These are phyloP conservation scores for Sinohyriopsis cumingii DNA, from an alignment of 2,888 invertebrate genomes.

Conservation along the genomic window DNA sequence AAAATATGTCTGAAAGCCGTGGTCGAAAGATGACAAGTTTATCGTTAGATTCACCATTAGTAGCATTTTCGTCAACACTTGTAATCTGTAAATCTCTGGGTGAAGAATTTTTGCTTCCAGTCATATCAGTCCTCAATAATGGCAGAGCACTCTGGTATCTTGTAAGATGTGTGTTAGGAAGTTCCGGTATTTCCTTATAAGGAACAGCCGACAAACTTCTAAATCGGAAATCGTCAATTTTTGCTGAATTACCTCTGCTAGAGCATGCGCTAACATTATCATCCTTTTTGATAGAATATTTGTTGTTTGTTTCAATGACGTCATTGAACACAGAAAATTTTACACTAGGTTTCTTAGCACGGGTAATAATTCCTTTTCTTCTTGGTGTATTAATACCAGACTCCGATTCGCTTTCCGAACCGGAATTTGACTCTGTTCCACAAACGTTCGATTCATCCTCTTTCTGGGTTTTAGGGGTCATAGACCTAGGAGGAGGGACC, in stretches of 20 bases:
- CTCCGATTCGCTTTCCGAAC: conserved; percentile 7
- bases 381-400: conserved; percentile 9
- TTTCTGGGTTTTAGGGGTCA: neutral
- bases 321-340: conserved; percentile 34
- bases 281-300: neutral
- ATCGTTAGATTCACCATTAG: too few species aligned
- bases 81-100: neutral
- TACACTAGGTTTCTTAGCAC: conserved; percentile 30
- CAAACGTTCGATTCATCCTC: conserved; percentile 8
- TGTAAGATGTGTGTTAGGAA: conserved; percentile 9
- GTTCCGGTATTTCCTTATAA: conserved; percentile 17
- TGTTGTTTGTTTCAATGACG: conserved; percentile 15
- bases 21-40: neutral
- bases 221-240: conserved; percentile 8
- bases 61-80: too few species aligned
- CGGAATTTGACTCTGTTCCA: conserved; percentile 1
- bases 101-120: neutral
- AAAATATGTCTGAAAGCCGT: conserved; percentile 30
- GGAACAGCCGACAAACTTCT: conserved; percentile 30
- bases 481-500: neutral
- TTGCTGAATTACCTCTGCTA: neutral
- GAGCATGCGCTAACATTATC: too few species aligned
- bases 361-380: conserved; percentile 28
- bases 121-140: neutral
- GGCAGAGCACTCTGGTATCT: conserved; percentile 34